Base-by-base conservation (phyloP, 2,797 vertebrate genomes). In the Carapus acus region DNA sequence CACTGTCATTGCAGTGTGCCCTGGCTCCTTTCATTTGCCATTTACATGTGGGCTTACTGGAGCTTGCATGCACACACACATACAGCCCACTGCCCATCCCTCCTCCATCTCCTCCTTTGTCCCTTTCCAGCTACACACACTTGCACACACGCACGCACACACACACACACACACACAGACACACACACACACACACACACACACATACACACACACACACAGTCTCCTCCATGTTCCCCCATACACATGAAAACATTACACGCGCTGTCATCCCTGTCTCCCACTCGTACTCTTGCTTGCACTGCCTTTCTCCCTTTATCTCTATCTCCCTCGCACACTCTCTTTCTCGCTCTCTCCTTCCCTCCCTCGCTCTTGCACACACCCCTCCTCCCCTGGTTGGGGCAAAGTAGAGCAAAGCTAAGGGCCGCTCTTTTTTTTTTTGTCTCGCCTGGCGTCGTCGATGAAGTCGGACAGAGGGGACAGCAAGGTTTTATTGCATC, bases 381-480 rank as follows among this genome's bases (percentile, higher is more conserved):
- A 60, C 79, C 73, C 71, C 56, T 77, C 79, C 73, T 77, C 74
- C 54, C 69, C 24, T 55, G 78, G 75, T 73, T 76, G 65, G 76
- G 70, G 77, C 74, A 85, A 82, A 84, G 80, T 82, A 78, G 80
- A 83, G 73, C 68, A 75, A 76, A 76, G 69, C 75, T 57, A 74
- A 76, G 71, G 82, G 62, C 72, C 62, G 54, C 69, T 71, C 50
- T 60, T 77, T 62, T 55, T 76, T 81, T 73, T 42, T 37, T 36
- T 49, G 54, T 67, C 76, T 56, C 66, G 75, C 68, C 66, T 80
- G 61, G 58, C 65, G 73, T 62, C 11, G 45, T 65, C 69, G 80
- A 73, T 65, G 39, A 1, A 62, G 70, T 73, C 57, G 67, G 58
- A 24, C 53, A 16, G 62, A 73, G 69, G 21, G 40, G 36, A 55